Conservation (phyloP, 2,888 invertebrate species). For the Idaea dimidiata region DNA sequence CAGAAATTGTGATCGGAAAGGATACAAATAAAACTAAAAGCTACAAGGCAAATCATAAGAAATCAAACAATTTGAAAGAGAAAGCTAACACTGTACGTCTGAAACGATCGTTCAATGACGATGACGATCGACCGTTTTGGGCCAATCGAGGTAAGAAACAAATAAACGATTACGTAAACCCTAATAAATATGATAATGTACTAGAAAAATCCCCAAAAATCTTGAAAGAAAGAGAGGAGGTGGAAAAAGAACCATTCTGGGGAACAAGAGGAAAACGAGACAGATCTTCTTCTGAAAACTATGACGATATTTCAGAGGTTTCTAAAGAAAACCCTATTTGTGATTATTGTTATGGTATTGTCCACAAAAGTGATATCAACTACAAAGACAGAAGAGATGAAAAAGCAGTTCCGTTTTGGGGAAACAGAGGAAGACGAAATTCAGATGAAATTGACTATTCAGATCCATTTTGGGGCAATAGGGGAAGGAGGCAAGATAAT, state of each 20-base stretch:
- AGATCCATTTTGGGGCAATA: conserved; percentile 58
- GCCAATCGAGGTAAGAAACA: conserved; percentile 49
- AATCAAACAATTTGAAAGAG: conserved; percentile 36
- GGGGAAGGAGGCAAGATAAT: conserved; percentile 47
- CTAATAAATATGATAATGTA: conserved; percentile 27
- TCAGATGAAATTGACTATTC: conserved; percentile 37
- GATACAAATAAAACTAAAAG: conserved; percentile 47
- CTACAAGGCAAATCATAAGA: conserved; percentile 38
- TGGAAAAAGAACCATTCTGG: conserved; percentile 64
- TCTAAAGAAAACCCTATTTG: conserved; percentile 23
- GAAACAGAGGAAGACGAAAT: conserved; percentile 44
- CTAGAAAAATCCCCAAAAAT: conserved; percentile 31
- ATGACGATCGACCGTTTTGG: conserved; percentile 51
- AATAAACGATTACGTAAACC: conserved; percentile 25
- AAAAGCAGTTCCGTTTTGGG: conserved; percentile 51
- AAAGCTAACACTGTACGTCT: conserved; percentile 43
- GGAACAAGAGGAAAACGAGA: conserved; percentile 61
- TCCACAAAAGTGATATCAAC: conserved; percentile 21
- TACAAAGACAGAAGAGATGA: conserved; percentile 39
- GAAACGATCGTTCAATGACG: conserved; percentile 53
- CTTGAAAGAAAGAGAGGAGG: conserved; percentile 33
- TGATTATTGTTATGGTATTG: conserved; percentile 38
- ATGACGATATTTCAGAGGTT: conserved; percentile 31
- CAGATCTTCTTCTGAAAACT: conserved; percentile 43
- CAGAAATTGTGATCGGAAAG: conserved; percentile 50